A percentile compares a stretch with the other conserved stretches of the same genome.
Conservation (phyloP, 2,113 vertebrate species). For the Pedetes capensis region DNA sequence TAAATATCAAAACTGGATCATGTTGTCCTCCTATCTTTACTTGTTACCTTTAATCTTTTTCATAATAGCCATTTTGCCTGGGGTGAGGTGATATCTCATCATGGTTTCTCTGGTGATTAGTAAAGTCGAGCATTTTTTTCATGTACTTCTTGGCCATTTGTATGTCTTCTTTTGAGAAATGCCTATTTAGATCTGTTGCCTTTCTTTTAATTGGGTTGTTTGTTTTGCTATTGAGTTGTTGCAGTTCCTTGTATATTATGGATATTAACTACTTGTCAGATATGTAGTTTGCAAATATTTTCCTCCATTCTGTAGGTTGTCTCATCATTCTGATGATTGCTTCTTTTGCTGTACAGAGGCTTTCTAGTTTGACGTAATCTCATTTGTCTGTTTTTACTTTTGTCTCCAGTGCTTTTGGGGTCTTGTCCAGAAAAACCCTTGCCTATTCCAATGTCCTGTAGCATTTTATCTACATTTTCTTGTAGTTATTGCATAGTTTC, state of each 20-base stretch:
- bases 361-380: too few relatives aligned
- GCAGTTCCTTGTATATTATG: not conserved
- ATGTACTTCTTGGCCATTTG: not conserved
- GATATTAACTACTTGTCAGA: not conserved
- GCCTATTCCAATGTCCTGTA: too few relatives aligned
- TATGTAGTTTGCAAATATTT: not conserved
- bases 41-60: not conserved
- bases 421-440: not conserved
- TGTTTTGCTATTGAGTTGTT: not conserved
- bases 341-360: not conserved
- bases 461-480: too few relatives aligned
- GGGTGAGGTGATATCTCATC: not conserved
- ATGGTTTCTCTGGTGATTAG: not conserved
- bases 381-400: not conserved
- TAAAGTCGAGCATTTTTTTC: not conserved
- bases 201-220: not conserved
- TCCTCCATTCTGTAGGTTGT: not conserved
- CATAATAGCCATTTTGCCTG: not conserved
- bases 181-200: not conserved
- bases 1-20: not conserved
- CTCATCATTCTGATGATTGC: not conserved
- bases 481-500: not conserved
- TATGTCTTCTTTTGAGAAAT: not conserved
- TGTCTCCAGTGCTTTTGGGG: not conserved
- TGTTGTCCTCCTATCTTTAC: not conserved